Evolutionary conservation across 2,113 vertebrate species (phyloP).

Genomic region (Chaenocephalus aceratus): DNA sequence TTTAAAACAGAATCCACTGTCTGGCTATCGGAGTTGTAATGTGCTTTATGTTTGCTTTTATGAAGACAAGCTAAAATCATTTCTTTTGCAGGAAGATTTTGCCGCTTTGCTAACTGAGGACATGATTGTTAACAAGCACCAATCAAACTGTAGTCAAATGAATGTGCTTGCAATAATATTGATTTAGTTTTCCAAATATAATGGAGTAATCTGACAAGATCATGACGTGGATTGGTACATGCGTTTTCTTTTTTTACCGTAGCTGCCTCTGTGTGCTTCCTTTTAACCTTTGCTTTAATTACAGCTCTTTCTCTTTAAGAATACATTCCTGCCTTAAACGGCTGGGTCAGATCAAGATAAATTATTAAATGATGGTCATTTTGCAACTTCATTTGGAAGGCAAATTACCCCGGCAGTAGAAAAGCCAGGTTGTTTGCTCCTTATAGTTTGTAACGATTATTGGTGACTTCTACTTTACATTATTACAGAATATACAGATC

Average conservation of each 20-base stretch:
- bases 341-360: constrained; percentile 27
- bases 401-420: constrained; percentile 46
- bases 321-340: constrained; percentile 42
- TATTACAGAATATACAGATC: too few species aligned
- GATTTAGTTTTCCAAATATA: constrained; percentile 8
- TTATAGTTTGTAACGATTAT: too few species aligned
- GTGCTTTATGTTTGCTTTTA: neutral
- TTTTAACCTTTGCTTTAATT: constrained; percentile 12
- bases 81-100: neutral
- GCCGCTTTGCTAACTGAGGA: constrained; percentile 4
- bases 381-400: constrained; percentile 52
- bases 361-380: constrained; percentile 59
- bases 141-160: neutral
- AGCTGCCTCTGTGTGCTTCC: neutral
- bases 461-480: too few species aligned
- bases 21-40: neutral
- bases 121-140: constrained; percentile 1
- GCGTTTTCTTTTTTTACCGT: neutral
- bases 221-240: neutral
- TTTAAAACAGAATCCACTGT: neutral
- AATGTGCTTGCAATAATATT: neutral
- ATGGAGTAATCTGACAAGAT: neutral
- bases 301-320: neutral
- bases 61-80: neutral
- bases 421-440: neutral